Conservation (phyloP, 2,888 invertebrate genomes). For the Corbicula japonica region DNA sequence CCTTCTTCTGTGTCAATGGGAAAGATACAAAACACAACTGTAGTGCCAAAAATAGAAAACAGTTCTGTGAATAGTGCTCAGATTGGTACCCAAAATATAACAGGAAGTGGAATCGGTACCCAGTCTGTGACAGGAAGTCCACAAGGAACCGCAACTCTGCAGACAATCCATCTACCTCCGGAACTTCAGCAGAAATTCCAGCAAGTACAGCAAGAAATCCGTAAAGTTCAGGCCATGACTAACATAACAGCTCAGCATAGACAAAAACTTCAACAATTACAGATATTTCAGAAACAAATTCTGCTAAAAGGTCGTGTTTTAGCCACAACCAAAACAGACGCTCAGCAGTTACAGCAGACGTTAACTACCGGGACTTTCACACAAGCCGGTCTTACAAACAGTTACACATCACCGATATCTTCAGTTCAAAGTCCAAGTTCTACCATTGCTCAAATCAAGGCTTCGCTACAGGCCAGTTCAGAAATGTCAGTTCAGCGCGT, state of each 20-base stretch:
- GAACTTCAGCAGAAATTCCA: conserved; percentile 80
- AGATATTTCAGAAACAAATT: conserved; percentile 91
- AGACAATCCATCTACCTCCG: conserved; percentile 69
- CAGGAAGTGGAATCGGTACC: no score
- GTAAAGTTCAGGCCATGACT: conserved; percentile 89
- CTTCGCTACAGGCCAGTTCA: conserved; percentile 11
- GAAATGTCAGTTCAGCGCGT: neutral
- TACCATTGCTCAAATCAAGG: conserved; percentile 1
- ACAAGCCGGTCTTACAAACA: neutral
- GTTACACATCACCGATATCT: neutral
- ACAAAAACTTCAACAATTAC: conserved; percentile 89
- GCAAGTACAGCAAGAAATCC: conserved; percentile 91
- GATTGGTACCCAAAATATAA: no score
- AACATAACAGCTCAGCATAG: conserved; percentile 88
- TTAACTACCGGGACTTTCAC: neutral
- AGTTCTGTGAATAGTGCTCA: no score
- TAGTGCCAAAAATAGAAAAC: no score
- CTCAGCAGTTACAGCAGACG: conserved; percentile 43
- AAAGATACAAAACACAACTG: no score
- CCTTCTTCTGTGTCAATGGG: no score
- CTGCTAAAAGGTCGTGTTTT: conserved; percentile 91
- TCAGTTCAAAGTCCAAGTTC: neutral
- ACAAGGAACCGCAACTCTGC: conserved; percentile 64
- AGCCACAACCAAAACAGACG: conserved; percentile 56
- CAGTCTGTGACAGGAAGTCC: no score